Evolutionary conservation across 53 echinoderm and acorn worm genomes (phyloP).

Genomic region (Temnopleurus reevesii): DNA sequence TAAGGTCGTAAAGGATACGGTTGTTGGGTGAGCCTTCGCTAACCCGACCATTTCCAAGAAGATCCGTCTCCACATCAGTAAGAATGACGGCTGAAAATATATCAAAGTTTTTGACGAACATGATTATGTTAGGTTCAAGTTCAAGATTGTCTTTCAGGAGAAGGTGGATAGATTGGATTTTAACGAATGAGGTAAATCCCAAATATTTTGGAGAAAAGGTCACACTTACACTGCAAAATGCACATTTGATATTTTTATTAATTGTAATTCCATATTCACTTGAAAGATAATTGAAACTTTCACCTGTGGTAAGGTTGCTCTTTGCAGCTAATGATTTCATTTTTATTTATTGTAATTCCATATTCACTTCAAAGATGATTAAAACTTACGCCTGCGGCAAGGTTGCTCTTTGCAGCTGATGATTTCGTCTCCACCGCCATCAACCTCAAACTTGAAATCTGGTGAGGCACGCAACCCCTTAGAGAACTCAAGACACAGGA

Average conservation of each 20-base stretch:
- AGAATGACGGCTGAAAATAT: conserved; percentile 60
- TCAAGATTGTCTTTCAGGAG: no score
- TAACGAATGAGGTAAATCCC: no score
- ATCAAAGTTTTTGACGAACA: not conserved
- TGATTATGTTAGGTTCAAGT: not conserved
- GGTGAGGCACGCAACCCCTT: conserved; percentile 81
- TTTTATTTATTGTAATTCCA: not conserved
- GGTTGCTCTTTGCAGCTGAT: conserved; percentile 81
- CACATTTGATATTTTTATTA: no score
- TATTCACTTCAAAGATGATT: no score
- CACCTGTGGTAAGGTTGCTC: conserved; percentile 76
- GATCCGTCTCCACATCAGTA: conserved; percentile 41
- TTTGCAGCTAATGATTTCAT: conserved; percentile 68
- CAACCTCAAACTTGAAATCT: conserved; percentile 74
- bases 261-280: not conserved
- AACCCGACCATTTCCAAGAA: conserved; percentile 47
- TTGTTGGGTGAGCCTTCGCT: conserved; percentile 70
- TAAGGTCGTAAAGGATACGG: conserved; percentile 70
- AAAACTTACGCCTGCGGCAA: conserved; percentile 81
- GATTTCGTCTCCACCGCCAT: conserved; percentile 56
- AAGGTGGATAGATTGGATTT: no score
- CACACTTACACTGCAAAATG: no score
- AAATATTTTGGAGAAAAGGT: no score
- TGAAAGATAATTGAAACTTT: not conserved
- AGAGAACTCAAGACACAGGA: conserved; percentile 88